These are phyloP conservation scores for Cyprinodon variegatus DNA, from an alignment of 2,113 vertebrate species.

Conservation along the genomic window DNA sequence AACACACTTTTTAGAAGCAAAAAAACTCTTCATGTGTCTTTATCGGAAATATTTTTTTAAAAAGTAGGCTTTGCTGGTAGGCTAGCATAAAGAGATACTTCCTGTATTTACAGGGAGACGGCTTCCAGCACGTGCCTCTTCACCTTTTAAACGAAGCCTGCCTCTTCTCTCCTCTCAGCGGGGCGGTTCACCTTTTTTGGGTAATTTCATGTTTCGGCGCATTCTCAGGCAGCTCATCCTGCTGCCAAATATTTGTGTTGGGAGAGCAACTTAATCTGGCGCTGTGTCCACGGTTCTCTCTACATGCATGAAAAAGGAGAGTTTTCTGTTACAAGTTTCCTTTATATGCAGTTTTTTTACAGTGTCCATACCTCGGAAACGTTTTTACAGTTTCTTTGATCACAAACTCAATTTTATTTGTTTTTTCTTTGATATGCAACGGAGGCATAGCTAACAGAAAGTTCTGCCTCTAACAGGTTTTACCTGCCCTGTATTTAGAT, in stretches of 20 bases:
- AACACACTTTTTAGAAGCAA: conserved; percentile 8
- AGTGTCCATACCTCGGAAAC: too few relatives aligned
- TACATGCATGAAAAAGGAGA: not conserved
- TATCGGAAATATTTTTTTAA: too few relatives aligned
- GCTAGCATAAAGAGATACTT: not conserved
- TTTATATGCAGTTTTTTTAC: too few relatives aligned
- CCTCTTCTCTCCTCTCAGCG: conserved; percentile 31
- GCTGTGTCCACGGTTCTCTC: conserved; percentile 45
- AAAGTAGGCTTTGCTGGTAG: too few relatives aligned
- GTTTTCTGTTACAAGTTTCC: not conserved
- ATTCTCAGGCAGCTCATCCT: conserved; percentile 76
- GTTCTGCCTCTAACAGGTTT: too few relatives aligned
- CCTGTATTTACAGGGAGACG: not conserved
- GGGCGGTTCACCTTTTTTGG: conserved; percentile 57
- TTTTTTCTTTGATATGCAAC: too few relatives aligned
- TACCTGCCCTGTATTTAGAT: too few relatives aligned
- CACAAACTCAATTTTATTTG: too few relatives aligned
- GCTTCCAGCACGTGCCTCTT: not conserved
- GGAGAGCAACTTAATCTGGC: conserved; percentile 69
- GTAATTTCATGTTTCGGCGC: conserved; percentile 84
- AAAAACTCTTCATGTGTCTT: too few relatives aligned
- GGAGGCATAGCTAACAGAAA: too few relatives aligned
- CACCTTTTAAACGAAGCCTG: conserved; percentile 2
- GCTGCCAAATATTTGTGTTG: conserved; percentile 82
- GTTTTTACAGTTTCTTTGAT: too few relatives aligned